These are phyloP conservation scores for Thymelicus sylvestris DNA, from an alignment of 2,888 invertebrate genomes.

Conservation along the genomic window DNA sequence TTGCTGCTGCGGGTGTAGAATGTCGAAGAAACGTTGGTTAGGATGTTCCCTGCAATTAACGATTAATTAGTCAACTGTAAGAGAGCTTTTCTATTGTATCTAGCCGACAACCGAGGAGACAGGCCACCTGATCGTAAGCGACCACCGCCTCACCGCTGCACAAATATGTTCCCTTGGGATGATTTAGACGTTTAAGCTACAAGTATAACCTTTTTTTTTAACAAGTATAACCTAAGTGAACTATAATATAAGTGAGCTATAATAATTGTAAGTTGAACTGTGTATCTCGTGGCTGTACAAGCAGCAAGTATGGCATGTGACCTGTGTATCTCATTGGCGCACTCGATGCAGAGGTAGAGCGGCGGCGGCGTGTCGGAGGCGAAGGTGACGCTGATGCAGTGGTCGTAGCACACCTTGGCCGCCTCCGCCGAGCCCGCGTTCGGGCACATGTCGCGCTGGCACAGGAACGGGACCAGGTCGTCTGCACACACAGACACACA, in stretches of 20 bases:
- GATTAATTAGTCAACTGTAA: background rate
- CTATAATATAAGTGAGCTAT: no score
- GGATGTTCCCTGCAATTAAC: slow-evolving; percentile 88
- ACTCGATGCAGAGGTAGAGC: slow-evolving; percentile 97
- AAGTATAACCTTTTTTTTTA: no score
- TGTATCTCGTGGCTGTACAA: no score
- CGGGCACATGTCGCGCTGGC: slow-evolving; percentile 96
- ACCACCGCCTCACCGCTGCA: background rate
- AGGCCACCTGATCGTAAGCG: no score
- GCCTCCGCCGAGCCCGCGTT: slow-evolving; percentile 94
- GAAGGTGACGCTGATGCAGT: slow-evolving; percentile 94
- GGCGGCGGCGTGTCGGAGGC: slow-evolving; percentile 96
- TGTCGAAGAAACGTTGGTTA: slow-evolving; percentile 93
- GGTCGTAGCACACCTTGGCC: slow-evolving; percentile 97
- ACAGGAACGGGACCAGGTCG: slow-evolving; percentile 91
- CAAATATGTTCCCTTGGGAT: background rate
- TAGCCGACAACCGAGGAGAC: no score
- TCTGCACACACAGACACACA: slow-evolving; percentile 67
- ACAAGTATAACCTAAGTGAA: no score
- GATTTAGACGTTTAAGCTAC: no score
- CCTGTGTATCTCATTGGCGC: slow-evolving; percentile 94
- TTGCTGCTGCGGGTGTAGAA: slow-evolving; percentile 96
- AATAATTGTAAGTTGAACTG: no score
- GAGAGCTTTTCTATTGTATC: no score
- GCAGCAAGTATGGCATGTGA: slow-evolving; percentile 34